Evolutionary conservation across 64 coral and sea anemone species (phyloP), one percentile per base, ranked within the genome.

Genomic region (Dendrophyllia cribrosa): DNA sequence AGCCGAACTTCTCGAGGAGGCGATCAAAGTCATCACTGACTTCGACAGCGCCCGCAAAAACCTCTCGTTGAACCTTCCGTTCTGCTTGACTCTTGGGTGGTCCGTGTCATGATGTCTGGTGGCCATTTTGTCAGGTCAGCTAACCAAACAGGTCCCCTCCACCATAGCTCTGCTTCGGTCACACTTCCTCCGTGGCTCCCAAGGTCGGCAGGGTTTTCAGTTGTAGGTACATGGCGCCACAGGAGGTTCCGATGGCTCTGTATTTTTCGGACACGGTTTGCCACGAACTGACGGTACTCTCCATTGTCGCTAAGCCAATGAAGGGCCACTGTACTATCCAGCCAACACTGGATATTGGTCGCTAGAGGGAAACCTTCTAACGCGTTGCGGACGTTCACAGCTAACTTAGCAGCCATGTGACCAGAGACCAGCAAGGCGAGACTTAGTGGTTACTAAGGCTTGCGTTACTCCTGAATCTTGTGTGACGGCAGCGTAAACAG

Each of bases 361-460:
- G 16, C 26, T 20, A 78, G 45, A n/a, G n/a, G n/a, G n/a, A n/a
- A n/a, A n/a, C n/a, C n/a, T n/a, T n/a, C n/a, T n/a, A n/a, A n/a
- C n/a, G n/a, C n/a, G n/a, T n/a, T n/a, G n/a, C n/a, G n/a, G n/a
- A n/a, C n/a, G n/a, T n/a, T n/a, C n/a, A n/a, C n/a, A 52, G 59
- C 58, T 16, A 58, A 83, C 6, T 65, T 46, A 4, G 34, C 59
- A 14, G 59, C 52, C 5, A 53, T 65, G 7, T 20, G 55, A 17
- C 80, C 56, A 51, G 82, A 51, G 63, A n/a, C 82, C 47, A 22
- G 51, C 17, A 13, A 86, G 65, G 14, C 63, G 25, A 13, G 64
- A 86, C 61, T 86, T 86, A 9, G 63, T 62, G 4, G 77, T 26
- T 12, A 82, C 78, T 58, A 82, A 58, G 22, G 16, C 16, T 59